Evolutionary conservation across 2,888 invertebrate genomes (phyloP).

Genomic region (Parelbella ahira): DNA sequence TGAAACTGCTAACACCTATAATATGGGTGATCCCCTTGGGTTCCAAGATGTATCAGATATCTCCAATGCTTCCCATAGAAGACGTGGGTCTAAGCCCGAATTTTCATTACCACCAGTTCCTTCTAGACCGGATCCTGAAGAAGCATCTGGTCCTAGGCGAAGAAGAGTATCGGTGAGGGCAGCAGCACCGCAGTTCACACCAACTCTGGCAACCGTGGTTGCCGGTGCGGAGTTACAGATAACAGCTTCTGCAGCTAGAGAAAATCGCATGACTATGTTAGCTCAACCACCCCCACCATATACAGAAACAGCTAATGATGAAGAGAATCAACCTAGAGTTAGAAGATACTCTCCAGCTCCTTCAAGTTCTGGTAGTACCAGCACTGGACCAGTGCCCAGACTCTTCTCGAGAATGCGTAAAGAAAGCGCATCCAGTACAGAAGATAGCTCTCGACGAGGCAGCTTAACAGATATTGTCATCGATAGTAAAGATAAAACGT

Average conservation of each 20-base stretch:
- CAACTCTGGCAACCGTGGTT: constrained; percentile 68
- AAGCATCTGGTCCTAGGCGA: constrained; percentile 54
- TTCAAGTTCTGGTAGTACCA: constrained; percentile 50
- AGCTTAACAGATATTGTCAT: constrained; percentile 75
- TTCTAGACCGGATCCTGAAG: constrained; percentile 46
- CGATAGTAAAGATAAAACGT: constrained; percentile 74
- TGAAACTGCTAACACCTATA: constrained; percentile 55
- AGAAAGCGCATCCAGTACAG: constrained; percentile 49
- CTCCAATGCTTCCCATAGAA: constrained; percentile 39
- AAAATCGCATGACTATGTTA: constrained; percentile 67
- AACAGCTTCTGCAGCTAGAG: constrained; percentile 65
- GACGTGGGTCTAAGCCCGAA: constrained; percentile 64
- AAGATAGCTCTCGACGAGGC: constrained; percentile 58
- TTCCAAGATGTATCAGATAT: constrained; percentile 48
- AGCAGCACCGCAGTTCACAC: constrained; percentile 66
- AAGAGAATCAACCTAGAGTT: constrained; percentile 48
- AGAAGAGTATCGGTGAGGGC: constrained; percentile 67
- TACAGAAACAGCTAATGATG: constrained; percentile 50
- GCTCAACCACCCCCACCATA: constrained; percentile 72
- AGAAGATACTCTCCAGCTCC: constrained; percentile 71
- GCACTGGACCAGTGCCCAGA: constrained; percentile 63
- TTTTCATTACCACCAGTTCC: constrained; percentile 47
- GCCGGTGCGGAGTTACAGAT: constrained; percentile 69
- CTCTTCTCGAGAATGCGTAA: constrained; percentile 67
- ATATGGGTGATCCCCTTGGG: constrained; percentile 34